These are phyloP conservation scores for Hipposideros larvatus DNA, from an alignment of 2,797 vertebrate species.

Conservation along the genomic window DNA sequence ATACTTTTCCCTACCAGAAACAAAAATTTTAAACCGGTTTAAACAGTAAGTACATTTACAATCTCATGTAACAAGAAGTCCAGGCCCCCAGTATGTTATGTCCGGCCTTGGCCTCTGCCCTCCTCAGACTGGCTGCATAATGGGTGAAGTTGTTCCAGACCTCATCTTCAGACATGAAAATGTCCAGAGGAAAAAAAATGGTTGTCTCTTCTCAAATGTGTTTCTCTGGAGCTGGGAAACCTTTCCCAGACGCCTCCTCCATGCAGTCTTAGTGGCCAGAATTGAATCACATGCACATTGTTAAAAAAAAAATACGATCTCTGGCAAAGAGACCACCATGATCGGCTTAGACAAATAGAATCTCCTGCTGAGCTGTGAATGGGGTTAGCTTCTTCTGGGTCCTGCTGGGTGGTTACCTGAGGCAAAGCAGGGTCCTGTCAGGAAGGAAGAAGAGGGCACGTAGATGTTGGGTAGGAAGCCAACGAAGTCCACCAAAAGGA, in stretches of 20 bases:
- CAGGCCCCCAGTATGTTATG: fast-evolving
- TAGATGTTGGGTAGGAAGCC: neutral
- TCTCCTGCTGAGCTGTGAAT: neutral
- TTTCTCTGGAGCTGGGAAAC: slow-evolving; percentile 27
- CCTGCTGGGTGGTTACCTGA: neutral
- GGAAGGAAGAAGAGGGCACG: neutral
- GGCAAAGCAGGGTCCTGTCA: neutral
- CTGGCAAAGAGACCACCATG: neutral
- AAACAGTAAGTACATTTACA: neutral
- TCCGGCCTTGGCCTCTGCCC: neutral
- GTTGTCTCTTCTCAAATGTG: neutral
- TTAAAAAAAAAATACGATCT: neutral
- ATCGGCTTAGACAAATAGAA: neutral
- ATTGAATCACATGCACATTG: neutral
- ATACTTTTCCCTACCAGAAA: neutral
- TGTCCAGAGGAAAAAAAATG: neutral
- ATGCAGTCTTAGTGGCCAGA: neutral
- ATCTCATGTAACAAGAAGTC: neutral
- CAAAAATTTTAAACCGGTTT: neutral
- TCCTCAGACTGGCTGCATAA: neutral
- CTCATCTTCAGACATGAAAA: neutral
- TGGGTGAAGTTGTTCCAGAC: neutral
- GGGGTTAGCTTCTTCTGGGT: neutral
- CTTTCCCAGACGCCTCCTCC: neutral
- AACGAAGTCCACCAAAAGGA: neutral